Base-by-base conservation (phyloP, 2,888 invertebrate species). In the Nemotelus nigrinus region DNA sequence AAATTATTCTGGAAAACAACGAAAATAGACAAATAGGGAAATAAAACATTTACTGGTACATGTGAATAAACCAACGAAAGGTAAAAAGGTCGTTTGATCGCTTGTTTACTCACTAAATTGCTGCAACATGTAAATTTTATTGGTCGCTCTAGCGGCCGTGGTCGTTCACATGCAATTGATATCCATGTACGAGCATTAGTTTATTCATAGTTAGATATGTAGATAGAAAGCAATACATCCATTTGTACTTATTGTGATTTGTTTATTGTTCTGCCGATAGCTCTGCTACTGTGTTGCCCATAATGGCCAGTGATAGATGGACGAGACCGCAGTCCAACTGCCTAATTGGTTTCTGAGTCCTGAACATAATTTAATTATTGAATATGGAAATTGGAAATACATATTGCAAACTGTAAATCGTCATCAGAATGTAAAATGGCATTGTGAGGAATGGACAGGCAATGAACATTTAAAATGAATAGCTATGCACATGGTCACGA, bases 51-150 rank as follows among this genome's bases (percentile, higher is more conserved):
- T 44, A 57, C 71, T n/a, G 48, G 68, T 41, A 47, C 53, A 72
- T 8, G 45, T 39, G 57, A 44, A 57, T 71, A 57, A 10, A 2
- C 44, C 25, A 57, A 25, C 2, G 44, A 71, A 57, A 57, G 55
- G 55, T 67, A 74, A 75, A 78, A 78, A 75, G 78, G 67, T 75
- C 75, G 65, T 71, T 72, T 67, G 65, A 68, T 64, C 67, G 77
- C 44, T 64, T 78, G 76, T 78, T 78, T 78, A 60, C 63, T 76
- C 55, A 70, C 76, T 53, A 78, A 78, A 78, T 76, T 60, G 78
- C 78, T 70, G 63, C 68, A 47, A 58, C 76, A 78, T 78, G 78
- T 74, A 78, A 78, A 78, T 78, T 78, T 78, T 65, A 78, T 78
- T 25, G 25, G 25, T 25, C 25, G 25, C 25, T 25, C 25, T 53